Conservation (phyloP, 2,113 vertebrate species). For the Hyla sarda region DNA sequence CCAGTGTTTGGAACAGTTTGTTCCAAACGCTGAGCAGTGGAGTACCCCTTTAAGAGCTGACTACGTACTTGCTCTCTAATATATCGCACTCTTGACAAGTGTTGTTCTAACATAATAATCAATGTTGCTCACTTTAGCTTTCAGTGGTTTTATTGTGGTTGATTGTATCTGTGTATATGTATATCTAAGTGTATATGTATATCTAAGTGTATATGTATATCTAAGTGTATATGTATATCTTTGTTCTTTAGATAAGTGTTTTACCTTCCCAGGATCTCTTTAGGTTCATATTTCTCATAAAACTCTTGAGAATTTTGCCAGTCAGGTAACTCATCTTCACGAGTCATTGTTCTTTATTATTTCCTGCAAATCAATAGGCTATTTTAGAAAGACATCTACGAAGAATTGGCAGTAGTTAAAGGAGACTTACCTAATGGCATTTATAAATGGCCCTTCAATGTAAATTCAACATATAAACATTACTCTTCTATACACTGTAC, state of each 20-base stretch:
- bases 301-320: slow-evolving; percentile 88
- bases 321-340: slow-evolving; percentile 84
- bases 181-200: no score
- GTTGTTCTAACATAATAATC: no score
- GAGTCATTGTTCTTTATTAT: slow-evolving; percentile 72
- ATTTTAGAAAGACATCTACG: not conserved
- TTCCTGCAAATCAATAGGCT: slow-evolving; percentile 6
- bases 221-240: not conserved
- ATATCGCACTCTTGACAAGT: no score
- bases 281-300: slow-evolving; percentile 94
- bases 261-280: slow-evolving; percentile 89
- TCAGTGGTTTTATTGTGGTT: not conserved
- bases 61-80: no score
- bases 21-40: no score
- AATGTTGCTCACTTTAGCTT: not conserved
- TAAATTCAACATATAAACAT: not conserved
- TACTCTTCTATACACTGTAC: not conserved
- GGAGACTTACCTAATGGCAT: not conserved
- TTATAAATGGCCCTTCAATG: no score
- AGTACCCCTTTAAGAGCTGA: no score
- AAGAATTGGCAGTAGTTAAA: not conserved
- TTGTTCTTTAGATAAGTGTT: not conserved
- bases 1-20: no score
- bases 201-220: no score
- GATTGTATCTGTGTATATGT: no score